These are phyloP conservation scores for Agrilus biguttatus DNA, from an alignment of 2,888 invertebrate species.

Conservation along the genomic window DNA sequence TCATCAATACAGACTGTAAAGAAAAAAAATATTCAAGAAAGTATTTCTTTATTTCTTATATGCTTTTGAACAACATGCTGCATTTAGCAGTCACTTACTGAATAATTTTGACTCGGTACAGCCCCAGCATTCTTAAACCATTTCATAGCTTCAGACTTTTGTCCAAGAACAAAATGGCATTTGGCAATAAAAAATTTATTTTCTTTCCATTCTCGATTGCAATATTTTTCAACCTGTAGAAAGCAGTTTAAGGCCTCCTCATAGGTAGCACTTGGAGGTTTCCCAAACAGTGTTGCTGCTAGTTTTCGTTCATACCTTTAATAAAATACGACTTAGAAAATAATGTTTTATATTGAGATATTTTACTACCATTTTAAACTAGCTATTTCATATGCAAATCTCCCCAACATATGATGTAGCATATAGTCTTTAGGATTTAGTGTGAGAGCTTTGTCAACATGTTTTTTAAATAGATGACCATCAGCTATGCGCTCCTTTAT, in stretches of 20 bases:
- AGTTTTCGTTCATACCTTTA: slow-evolving; percentile 49
- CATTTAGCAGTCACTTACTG: no score
- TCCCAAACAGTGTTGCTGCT: slow-evolving; percentile 47
- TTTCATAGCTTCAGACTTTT: slow-evolving; percentile 34
- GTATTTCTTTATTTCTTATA: no score
- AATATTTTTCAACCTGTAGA: slow-evolving; percentile 36
- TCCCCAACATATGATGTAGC: slow-evolving; percentile 51
- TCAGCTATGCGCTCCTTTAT: slow-evolving; percentile 49
- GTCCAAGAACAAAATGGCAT: slow-evolving; percentile 35
- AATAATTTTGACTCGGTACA: no score
- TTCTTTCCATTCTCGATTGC: slow-evolving; percentile 39
- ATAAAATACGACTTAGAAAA: not conserved
- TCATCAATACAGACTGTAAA: no score
- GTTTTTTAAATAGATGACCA: slow-evolving; percentile 50
- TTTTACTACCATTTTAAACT: slow-evolving; percentile 22
- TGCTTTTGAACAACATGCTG: no score
- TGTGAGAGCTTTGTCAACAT: slow-evolving; percentile 48
- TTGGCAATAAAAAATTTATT: slow-evolving; percentile 43
- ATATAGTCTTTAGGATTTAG: slow-evolving; percentile 45
- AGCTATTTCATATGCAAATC: slow-evolving; percentile 51
- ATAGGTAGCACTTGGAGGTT: slow-evolving; percentile 44
- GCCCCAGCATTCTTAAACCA: slow-evolving; percentile 31
- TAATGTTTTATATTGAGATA: no score
- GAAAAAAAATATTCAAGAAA: no score
- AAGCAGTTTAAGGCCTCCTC: slow-evolving; percentile 46